Evolutionary conservation across 1,140 invertebrate species (phyloP).

Genomic region (Chrysopa pallens): DNA sequence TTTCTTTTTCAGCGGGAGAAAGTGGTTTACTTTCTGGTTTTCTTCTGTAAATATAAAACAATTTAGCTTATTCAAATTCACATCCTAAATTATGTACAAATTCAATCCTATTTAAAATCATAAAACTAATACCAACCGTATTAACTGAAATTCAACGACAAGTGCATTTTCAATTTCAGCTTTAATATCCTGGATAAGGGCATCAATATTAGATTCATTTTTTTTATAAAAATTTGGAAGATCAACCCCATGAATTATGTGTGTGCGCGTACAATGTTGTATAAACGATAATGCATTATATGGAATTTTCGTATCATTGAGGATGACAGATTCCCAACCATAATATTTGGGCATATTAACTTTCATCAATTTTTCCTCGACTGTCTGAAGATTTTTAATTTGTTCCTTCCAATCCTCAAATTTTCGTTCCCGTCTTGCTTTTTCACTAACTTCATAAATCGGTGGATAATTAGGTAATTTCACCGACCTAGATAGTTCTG

Average conservation of each 20-base stretch:
- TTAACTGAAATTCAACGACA: conserved; percentile 30
- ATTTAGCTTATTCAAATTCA: conserved; percentile 6
- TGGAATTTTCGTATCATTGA: conserved; percentile 36
- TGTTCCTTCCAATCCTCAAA: conserved; percentile 30
- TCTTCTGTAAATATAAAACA: conserved; percentile 9
- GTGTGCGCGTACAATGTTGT: conserved; percentile 55
- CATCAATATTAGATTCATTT: conserved; percentile 19
- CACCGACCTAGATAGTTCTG: too few species aligned
- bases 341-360: conserved; percentile 65
- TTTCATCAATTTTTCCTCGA: conserved; percentile 68
- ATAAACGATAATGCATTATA: conserved; percentile 44
- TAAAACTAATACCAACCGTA: conserved; percentile 26
- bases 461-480: conserved; percentile 30
- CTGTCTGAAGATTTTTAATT: conserved; percentile 41
- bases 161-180: conserved; percentile 36
- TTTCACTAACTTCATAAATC: conserved; percentile 32
- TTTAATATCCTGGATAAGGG: conserved; percentile 28
- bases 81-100: conserved; percentile 4
- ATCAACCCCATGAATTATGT: conserved; percentile 28
- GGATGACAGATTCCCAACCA: conserved; percentile 43
- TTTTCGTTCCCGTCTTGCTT: conserved; percentile 21
- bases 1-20: conserved; percentile 15
- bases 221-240: conserved; percentile 34
- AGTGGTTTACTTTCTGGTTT: conserved; percentile 4
- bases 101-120: conserved; percentile 5